Conservation (phyloP, 2,113 vertebrate genomes). For the Dipodomys merriami region DNA sequence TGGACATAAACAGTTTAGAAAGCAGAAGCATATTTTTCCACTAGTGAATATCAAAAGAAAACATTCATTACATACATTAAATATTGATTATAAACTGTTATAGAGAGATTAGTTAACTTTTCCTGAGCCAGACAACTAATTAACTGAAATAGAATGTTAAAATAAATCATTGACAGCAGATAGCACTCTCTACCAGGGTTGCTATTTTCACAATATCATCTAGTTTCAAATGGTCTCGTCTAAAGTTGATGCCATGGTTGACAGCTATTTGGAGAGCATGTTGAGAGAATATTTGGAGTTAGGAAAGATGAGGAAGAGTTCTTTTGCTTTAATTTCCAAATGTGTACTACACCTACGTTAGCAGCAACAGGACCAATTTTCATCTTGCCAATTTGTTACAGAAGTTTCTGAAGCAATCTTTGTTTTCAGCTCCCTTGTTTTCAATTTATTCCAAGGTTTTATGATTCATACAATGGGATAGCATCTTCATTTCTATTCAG, state of each 20-base stretch:
- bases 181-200: neutral
- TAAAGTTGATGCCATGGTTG: neutral
- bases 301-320: neutral
- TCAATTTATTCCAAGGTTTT: no score
- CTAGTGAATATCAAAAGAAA: constrained; percentile 24
- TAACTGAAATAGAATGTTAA: neutral
- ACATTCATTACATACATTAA: neutral
- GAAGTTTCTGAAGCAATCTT: neutral
- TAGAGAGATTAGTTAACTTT: constrained; percentile 16
- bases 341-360: neutral
- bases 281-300: neutral
- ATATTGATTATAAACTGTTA: neutral
- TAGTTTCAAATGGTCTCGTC: neutral
- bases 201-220: neutral
- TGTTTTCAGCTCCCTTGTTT: no score
- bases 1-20: neutral
- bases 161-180: neutral
- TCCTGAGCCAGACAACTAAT: neutral
- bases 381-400: constrained; percentile 6
- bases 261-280: neutral
- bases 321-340: constrained; percentile 21
- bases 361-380: neutral
- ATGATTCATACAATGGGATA: neutral
- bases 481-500: constrained; percentile 23
- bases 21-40: constrained; percentile 6